These are phyloP conservation scores for Acromyrmex charruanus DNA, from an alignment of 1,140 invertebrate species.

Conservation along the genomic window DNA sequence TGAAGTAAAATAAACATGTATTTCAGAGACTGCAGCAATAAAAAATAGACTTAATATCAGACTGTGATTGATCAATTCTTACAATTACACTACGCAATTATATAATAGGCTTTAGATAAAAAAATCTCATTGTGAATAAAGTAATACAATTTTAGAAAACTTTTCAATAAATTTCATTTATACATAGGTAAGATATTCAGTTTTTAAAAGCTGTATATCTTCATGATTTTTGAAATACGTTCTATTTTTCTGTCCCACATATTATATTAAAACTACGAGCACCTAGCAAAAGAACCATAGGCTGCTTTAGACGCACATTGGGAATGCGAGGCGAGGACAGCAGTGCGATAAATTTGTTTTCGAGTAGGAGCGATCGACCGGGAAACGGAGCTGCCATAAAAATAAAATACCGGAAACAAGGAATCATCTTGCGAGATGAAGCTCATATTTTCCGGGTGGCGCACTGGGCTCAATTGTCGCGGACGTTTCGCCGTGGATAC, in stretches of 20 bases:
- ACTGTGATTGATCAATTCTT: too few relatives aligned
- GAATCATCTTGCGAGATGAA: conserved; percentile 53
- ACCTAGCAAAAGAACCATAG: conserved; percentile 30
- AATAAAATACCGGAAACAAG: conserved; percentile 42
- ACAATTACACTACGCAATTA: too few relatives aligned
- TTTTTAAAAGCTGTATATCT: conserved; percentile 1
- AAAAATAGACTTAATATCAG: too few relatives aligned
- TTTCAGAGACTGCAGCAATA: too few relatives aligned
- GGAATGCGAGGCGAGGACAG: conserved; percentile 41
- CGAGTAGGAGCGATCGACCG: conserved; percentile 44
- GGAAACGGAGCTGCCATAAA: conserved; percentile 35
- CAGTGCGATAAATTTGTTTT: conserved; percentile 58
- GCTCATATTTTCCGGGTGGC: conserved; percentile 38
- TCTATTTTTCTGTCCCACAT: conserved; percentile 18
- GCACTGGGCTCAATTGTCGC: conserved; percentile 39
- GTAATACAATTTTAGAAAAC: neutral
- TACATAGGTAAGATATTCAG: neutral
- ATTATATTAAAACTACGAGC: conserved; percentile 40
- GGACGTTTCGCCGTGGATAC: conserved; percentile 33
- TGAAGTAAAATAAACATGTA: too few relatives aligned
- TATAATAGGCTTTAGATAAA: too few relatives aligned
- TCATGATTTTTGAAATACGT: conserved; percentile 4
- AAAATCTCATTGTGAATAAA: neutral
- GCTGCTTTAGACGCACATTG: conserved; percentile 65
- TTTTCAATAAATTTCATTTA: neutral